Base-by-base conservation (phyloP, 2,888 invertebrate genomes). In the Tachina grossa region DNA sequence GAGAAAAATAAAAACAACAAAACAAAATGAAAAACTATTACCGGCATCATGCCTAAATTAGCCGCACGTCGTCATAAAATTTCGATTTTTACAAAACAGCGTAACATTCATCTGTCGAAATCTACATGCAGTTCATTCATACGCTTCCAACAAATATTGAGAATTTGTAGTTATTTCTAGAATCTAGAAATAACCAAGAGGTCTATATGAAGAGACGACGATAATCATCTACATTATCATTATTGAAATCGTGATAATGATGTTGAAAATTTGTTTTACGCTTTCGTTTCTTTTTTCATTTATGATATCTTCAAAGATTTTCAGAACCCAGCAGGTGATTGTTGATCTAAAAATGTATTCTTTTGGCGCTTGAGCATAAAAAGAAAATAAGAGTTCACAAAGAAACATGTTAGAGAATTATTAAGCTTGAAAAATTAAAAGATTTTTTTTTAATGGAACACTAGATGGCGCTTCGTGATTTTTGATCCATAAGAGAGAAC, bases 31-130 rank as follows among this genome's bases (percentile, higher is more conserved):
- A 80, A 84, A 82, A 59, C 39, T 49, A 88, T 72, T 75, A 74
- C 39, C 80, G 83, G 83, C 84, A 89, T 89, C 89, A 89, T 89
- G 88, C 87, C 89, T 88, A 88, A 89, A 89, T 89, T 89, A 88
- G 89, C 83, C 74, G 84, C 84, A 82, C 68, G 80, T 83, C 81
- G 66, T 80, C 85, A 86, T 81, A 74, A 75, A 77, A 71, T 87
- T 71, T 85, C 75, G 69, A 85, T 75, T 74, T 77, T 45, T 78
- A 74, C 65, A 83, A 75, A 77, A 53, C 66, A 74, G 61, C 68
- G 55, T 74, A 81, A 85, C 77, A 74, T 81, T 85, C 77, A 81
- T 77, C 84, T 81, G 66, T 65, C 61, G 79, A 65, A 65, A 57
- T 45, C 43, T 72, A 31, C 39, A 65, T 49, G 65, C 71, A 69